Evolutionary conservation across 1,140 invertebrate genomes (phyloP).

Genomic region (Macrosteles quadrilineatus): DNA sequence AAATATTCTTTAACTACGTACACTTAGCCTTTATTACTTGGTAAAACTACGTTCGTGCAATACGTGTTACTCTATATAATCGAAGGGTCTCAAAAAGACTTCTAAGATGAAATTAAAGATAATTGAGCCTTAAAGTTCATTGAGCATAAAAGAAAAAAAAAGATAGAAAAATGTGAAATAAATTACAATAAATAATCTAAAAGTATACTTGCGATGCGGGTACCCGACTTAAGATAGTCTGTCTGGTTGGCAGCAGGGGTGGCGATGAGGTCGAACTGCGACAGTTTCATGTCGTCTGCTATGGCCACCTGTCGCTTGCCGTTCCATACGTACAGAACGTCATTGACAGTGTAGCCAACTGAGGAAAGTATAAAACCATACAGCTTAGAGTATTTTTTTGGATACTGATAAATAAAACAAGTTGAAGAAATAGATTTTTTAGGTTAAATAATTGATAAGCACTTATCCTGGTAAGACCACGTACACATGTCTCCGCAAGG

Average conservation of each 20-base stretch:
- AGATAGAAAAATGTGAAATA: too few relatives aligned
- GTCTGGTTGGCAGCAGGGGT: constrained; percentile 73
- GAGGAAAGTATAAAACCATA: constrained; percentile 44
- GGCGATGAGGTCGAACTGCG: constrained; percentile 80
- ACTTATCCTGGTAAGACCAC: too few relatives aligned
- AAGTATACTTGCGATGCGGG: constrained; percentile 27
- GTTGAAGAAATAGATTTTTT: not conserved
- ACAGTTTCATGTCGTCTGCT: constrained; percentile 81
- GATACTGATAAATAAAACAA: not conserved
- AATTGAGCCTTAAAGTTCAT: too few relatives aligned
- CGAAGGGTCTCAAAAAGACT: too few relatives aligned
- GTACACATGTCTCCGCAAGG: too few relatives aligned
- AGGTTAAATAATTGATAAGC: not conserved
- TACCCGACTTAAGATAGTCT: constrained; percentile 54
- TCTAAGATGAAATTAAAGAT: too few relatives aligned
- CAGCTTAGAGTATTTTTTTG: not conserved
- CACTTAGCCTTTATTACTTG: too few relatives aligned
- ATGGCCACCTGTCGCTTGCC: constrained; percentile 72
- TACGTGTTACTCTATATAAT: too few relatives aligned
- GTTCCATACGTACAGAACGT: constrained; percentile 86
- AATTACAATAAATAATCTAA: too few relatives aligned
- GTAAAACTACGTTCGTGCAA: too few relatives aligned
- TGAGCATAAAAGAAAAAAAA: too few relatives aligned
- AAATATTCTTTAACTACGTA: too few relatives aligned
- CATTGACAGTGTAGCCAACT: constrained; percentile 83